These are phyloP conservation scores for Mellilla xanthometata DNA, from an alignment of 2,888 invertebrate genomes.

Conservation along the genomic window DNA sequence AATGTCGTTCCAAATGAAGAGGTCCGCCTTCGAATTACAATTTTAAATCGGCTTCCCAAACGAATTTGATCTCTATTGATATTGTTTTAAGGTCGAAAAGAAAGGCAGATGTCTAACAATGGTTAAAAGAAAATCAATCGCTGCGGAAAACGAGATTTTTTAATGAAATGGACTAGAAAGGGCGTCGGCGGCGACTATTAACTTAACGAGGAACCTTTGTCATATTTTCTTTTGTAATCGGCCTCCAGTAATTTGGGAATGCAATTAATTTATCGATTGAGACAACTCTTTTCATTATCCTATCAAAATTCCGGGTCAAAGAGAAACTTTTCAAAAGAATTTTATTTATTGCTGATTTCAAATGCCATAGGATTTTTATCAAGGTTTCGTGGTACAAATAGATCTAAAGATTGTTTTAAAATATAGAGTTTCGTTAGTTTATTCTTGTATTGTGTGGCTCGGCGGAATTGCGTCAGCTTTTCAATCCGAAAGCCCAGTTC, in stretches of 20 bases:
- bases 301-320: slow-evolving; percentile 5
- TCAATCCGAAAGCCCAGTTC: too few species aligned
- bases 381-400: too few species aligned
- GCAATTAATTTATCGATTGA: slow-evolving; percentile 55
- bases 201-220: slow-evolving; percentile 73
- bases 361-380: too few species aligned
- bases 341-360: too few species aligned
- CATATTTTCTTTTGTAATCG: slow-evolving; percentile 72
- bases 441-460: too few species aligned
- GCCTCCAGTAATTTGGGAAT: slow-evolving; percentile 50
- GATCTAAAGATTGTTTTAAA: too few species aligned
- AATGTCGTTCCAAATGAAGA: slow-evolving; percentile 67
- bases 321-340: not conserved
- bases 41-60: slow-evolving; percentile 22
- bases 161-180: slow-evolving; percentile 75
- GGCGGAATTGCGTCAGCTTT: too few species aligned
- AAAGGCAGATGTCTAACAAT: slow-evolving; percentile 39
- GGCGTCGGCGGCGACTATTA: slow-evolving; percentile 68
- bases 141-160: slow-evolving; percentile 65
- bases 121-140: slow-evolving; percentile 70
- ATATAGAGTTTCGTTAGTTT: too few species aligned
- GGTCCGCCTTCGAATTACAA: slow-evolving; percentile 45
- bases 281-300: slow-evolving; percentile 35
- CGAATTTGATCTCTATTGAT: slow-evolving; percentile 15
- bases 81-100: slow-evolving; percentile 33